A percentile compares a stretch with the other conserved stretches of the same genome.
Conservation (phyloP, 2,113 vertebrate genomes). For the Trichechus manatus region DNA sequence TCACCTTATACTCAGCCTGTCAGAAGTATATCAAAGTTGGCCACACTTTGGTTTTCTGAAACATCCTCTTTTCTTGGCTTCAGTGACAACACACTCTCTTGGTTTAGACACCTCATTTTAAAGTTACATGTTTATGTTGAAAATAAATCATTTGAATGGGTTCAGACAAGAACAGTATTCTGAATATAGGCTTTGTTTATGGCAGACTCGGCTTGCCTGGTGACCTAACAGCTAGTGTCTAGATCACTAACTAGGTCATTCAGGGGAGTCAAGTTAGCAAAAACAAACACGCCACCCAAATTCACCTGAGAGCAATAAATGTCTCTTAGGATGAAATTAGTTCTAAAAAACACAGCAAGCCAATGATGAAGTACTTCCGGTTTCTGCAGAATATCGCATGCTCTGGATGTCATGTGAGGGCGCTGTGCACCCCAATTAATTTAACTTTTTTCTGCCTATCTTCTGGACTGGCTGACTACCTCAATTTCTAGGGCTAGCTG, state of each 20-base stretch:
- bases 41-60: not conserved
- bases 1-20: not conserved
- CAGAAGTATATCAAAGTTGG: not conserved
- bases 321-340: not conserved
- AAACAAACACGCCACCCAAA: not conserved
- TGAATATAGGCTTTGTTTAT: constrained; percentile 51
- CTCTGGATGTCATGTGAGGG: not conserved
- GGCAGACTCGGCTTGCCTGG: not conserved
- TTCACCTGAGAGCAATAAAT: not conserved
- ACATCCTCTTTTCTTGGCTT: not conserved
- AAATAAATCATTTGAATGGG: constrained; percentile 52
- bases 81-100: not conserved
- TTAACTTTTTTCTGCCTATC: not conserved
- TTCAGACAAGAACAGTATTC: constrained; percentile 38
- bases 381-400: not conserved
- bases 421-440: not conserved
- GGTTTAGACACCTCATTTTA: constrained; percentile 78
- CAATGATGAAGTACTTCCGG: not conserved
- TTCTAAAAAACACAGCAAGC: not conserved
- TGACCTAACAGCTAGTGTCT: not conserved
- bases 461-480: not conserved
- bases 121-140: constrained; percentile 74
- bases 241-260: not conserved
- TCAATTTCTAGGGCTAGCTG: not conserved
- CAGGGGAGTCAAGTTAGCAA: not conserved